Base-by-base conservation (phyloP, 92 coral and sea anemone species). In the Phenganax stokvisi region DNA sequence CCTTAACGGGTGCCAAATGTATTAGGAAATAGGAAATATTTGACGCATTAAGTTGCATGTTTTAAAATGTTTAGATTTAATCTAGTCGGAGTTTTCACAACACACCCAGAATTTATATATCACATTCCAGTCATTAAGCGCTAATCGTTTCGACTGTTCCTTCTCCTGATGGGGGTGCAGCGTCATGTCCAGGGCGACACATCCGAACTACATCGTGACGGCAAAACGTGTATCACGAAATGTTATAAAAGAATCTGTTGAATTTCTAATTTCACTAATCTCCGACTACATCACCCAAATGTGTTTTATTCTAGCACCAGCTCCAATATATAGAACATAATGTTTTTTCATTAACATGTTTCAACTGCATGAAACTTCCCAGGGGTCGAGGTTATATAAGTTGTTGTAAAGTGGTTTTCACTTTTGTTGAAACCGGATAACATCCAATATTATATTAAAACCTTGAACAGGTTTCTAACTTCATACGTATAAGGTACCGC, bases 141-240 rank as follows among this genome's bases (percentile, higher is more conserved):
- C 69, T 79, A 79, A 79, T 79, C 83, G 83, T 79, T 79, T 64
- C 65, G 74, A 79, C 83, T 79, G 83, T 79, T 79, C 62, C 83
- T 51, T 79, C 65, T 79, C 83, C 47, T 29, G 74, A 65, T 16
- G 83, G 83, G 83, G 74, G 83, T 65, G 83, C 47, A 37, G 47
- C 51, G 83, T 79, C 65, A 63, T 62, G 53, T 54, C 69, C 60
- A 51, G 74, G 74, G 73, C 65, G 83, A 79, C 83, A 37, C 47
- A 54, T 79, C 74, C 83, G 74, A 79, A 79, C 20, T 54, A 56
- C 69, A 54, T 9, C 59, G 57, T 47, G 63, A 79, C 73, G 83
- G 81, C 71, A 62, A 77, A 6, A 27, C 58, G n/a, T 54, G 29
- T n/a, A 15, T n/a, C 28, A 9, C 44, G 70, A 64, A 20, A 28